phyloP scores from a whole-genome alignment of 1,140 invertebrate species.

The Neelides sp. region DNA sequence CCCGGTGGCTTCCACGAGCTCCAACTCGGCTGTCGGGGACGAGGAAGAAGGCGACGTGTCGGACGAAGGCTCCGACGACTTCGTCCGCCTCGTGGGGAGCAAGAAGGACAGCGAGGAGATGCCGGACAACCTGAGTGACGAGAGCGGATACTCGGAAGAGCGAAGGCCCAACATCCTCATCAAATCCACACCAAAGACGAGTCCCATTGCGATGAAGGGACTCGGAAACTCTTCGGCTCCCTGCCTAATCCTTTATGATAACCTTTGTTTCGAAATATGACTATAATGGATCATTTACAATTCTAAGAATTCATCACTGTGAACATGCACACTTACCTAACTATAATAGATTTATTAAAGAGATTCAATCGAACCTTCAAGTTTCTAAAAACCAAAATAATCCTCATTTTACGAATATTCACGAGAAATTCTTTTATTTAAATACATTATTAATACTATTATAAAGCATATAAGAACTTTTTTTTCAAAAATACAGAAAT shows the following conservation, averaged over 20 bases:
- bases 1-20: conserved; percentile 29
- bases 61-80: neutral
- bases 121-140: conserved; percentile 36
- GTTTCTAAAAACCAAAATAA: too few species aligned
- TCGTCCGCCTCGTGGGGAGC: conserved; percentile 4
- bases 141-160: conserved; percentile 36
- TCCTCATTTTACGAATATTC: too few species aligned
- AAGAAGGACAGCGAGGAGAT: conserved; percentile 28
- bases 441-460: too few species aligned
- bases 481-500: too few species aligned
- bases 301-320: too few species aligned
- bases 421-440: too few species aligned
- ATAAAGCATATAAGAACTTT: too few species aligned
- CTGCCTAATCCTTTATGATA: conserved; percentile 19
- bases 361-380: too few species aligned
- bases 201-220: neutral
- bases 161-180: conserved; percentile 8
- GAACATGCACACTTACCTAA: too few species aligned
- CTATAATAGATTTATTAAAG: too few species aligned
- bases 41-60: neutral
- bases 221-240: neutral
- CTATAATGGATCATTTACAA: too few species aligned
- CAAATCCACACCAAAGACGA: neutral
- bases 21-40: conserved; percentile 14
- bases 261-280: conserved; percentile 26